These are phyloP conservation scores for Micronycteris hirsuta DNA, from an alignment of 2,113 vertebrate species.

Conservation along the genomic window DNA sequence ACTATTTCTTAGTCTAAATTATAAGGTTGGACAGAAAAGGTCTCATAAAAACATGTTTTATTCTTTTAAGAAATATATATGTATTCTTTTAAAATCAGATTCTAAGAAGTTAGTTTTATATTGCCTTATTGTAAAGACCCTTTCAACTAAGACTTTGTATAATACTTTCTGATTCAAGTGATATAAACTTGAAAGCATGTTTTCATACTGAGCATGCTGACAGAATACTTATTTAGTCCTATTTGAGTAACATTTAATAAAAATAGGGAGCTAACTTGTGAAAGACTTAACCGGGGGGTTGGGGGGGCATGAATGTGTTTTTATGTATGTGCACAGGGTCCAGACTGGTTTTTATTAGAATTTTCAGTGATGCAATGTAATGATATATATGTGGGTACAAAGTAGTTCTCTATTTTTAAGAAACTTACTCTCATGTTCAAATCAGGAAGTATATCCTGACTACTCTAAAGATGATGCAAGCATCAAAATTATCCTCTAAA, in stretches of 20 bases:
- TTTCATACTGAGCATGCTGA: background rate
- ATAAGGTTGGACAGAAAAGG: background rate
- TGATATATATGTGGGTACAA: background rate
- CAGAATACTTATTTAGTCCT: background rate
- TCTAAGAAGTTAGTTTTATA: background rate
- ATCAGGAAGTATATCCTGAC: background rate
- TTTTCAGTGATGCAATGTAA: background rate
- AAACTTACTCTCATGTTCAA: background rate
- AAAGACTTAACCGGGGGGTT: background rate
- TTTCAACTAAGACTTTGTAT: background rate
- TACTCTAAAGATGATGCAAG: background rate
- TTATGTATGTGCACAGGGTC: background rate
- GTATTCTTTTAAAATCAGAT: background rate
- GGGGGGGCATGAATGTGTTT: background rate
- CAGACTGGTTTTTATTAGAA: background rate
- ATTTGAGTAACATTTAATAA: background rate
- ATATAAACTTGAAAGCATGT: background rate
- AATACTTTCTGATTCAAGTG: background rate
- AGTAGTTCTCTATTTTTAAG: background rate
- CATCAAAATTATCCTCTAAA: slow-evolving; percentile 25
- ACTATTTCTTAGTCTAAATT: background rate
- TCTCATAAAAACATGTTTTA: background rate
- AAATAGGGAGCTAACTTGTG: background rate
- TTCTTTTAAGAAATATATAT: background rate
- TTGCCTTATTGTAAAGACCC: background rate